phyloP scores from a whole-genome alignment of 2,888 invertebrate genomes.

The Linyphia triangularis region DNA sequence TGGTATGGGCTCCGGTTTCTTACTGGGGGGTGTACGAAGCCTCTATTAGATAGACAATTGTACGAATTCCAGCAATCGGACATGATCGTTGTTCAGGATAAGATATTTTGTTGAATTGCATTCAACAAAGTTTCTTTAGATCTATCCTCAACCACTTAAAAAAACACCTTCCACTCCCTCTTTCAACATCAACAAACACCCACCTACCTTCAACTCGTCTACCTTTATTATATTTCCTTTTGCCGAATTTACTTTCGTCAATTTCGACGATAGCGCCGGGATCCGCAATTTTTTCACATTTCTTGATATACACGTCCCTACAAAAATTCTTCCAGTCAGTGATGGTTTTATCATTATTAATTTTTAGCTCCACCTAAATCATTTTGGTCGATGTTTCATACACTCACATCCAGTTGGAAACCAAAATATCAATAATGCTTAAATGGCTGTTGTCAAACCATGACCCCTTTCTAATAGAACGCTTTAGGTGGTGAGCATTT shows the following conservation, averaged over 20 bases:
- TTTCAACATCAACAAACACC: conserved; percentile 12
- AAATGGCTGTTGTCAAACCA: no score
- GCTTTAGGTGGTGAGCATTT: neutral
- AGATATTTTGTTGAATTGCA: neutral
- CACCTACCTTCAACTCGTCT: neutral
- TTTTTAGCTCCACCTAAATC: neutral
- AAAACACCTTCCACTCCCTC: neutral
- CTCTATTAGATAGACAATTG: neutral
- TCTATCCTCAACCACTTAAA: neutral
- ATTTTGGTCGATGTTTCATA: neutral
- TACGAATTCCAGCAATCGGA: neutral
- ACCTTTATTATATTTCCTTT: neutral
- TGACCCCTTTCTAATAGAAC: neutral
- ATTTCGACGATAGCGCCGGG: neutral
- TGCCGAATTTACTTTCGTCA: conserved; percentile 12
- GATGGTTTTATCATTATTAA: no score
- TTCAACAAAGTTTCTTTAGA: no score
- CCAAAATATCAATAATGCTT: neutral
- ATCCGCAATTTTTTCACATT: neutral
- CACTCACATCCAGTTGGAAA: neutral
- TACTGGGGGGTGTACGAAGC: neutral
- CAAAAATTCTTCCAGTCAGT: no score
- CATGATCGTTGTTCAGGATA: neutral
- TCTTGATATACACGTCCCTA: neutral
- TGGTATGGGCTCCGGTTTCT: neutral